Evolutionary conservation across 2,797 vertebrate species (phyloP).

Genomic region (Staurois parvus): DNA sequence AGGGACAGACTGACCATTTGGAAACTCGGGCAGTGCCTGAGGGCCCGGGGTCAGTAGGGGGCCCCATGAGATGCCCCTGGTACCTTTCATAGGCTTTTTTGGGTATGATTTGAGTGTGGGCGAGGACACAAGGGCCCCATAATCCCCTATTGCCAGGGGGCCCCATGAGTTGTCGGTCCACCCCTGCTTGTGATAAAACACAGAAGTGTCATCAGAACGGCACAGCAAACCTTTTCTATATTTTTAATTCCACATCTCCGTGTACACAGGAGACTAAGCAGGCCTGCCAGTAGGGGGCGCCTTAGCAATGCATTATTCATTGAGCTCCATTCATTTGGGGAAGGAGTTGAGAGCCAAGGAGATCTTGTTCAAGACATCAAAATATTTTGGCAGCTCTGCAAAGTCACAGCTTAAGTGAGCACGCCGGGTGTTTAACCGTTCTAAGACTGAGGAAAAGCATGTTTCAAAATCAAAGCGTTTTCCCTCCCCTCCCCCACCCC

Average conservation of each 20-base stretch:
- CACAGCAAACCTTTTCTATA: neutral
- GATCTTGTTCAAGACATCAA: slow-evolving; percentile 74
- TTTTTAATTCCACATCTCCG: too few relatives aligned
- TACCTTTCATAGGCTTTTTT: too few relatives aligned
- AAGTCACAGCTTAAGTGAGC: slow-evolving; percentile 70
- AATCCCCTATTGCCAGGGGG: too few relatives aligned
- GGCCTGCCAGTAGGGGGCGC: slow-evolving; percentile 89
- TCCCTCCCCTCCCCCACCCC: neutral
- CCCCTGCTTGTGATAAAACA: too few relatives aligned
- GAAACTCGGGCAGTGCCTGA: too few relatives aligned
- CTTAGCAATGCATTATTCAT: slow-evolving; percentile 88
- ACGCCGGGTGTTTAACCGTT: slow-evolving; percentile 67
- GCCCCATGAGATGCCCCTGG: too few relatives aligned
- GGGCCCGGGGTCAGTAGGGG: too few relatives aligned
- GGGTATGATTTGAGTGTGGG: too few relatives aligned
- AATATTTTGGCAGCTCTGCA: slow-evolving; percentile 75
- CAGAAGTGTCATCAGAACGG: too few relatives aligned
- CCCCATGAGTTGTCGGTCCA: too few relatives aligned
- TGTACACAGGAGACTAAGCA: neutral
- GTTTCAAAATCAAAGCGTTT: slow-evolving; percentile 3
- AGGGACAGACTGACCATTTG: too few relatives aligned
- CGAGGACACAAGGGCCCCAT: too few relatives aligned
- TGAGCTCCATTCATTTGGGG: slow-evolving; percentile 65
- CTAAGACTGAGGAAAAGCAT: slow-evolving; percentile 45
- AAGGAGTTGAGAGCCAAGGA: slow-evolving; percentile 75